Base-by-base conservation (phyloP, 2,888 invertebrate genomes). In the Cataglyphis albicans region DNA sequence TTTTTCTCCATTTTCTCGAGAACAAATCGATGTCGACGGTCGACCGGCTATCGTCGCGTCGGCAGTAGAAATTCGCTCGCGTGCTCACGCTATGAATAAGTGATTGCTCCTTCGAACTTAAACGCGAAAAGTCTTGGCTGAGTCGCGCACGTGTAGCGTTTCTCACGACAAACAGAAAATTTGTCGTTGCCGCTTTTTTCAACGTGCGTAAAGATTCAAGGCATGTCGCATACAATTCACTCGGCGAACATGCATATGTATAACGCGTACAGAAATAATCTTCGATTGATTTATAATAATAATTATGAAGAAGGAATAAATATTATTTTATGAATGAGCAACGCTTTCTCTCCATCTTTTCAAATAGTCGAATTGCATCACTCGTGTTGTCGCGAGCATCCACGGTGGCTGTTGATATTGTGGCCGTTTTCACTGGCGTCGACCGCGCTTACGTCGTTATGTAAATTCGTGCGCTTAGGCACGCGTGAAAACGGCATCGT, bases 31-130 rank as follows among this genome's bases (percentile, higher is more conserved):
- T 76, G n/a, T 48, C n/a, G 67, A n/a, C 15, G 67, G n/a, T 35
- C n/a, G 67, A n/a, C 15, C 15, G 65, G 55, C 67, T 76, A 76
- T 65, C 35, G 55, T 64, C 59, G 74, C 59, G 41, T 63, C 25
- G 65, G 61, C 61, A 59, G 57, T 73, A 85, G 86, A 85, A 89
- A 90, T 90, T 85, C 83, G 85, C 84, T 74, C 82, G 84, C 84
- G 83, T 86, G 85, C 81, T 78, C 83, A 83, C 76, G 76, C 87
- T 86, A 91, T 91, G 91, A 91, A 91, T 91, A 91, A 91, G 86
- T 91, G 89, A 91, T 90, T 83, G 55, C 83, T 74, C 84, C 85
- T 87, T 87, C 86, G 90, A 87, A 86, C 86, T 81, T 85, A 86
- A 89, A 88, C 86, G 86, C 87, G 86, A 89, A 90, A 90, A 91